Evolutionary conservation across 2,888 invertebrate genomes (phyloP), one percentile per base, ranked within the genome.

Genomic region (Leucoma salicis): DNA sequence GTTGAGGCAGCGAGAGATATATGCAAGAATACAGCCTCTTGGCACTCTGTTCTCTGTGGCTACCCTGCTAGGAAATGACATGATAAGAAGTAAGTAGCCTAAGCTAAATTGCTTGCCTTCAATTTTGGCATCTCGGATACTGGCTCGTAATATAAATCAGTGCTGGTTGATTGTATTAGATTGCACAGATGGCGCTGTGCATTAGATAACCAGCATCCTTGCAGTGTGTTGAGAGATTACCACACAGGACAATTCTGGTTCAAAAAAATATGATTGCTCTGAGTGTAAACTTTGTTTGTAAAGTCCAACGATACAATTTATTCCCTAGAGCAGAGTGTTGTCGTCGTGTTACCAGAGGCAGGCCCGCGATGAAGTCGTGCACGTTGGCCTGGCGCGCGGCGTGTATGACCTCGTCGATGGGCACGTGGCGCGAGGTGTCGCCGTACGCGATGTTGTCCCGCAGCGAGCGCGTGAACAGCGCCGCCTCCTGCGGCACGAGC

Each of bases 371-470:
- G 67, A 96, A 96, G 35, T 80, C 81, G 70, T 96, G 96, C 57
- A 96, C 95, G 61, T 96, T 95, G 1, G 96, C 94, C 67, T 92
- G 91, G 54, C 92, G 91, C 2, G 95, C 94, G 0, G 94, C 94
- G 24, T 86, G 85, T 1, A 95, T 92, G 44, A 96, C 90, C 70
- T 95, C 95, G 3, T 91, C 90, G 86, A 93, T 91, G 11, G 91
- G 64, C 18, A 94, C 92, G 3, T 74, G 69, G 0, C 93, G 83
- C 16, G 80, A 76, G 69, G 93, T 94, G 73, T 95, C 95, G 0
- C 97, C 97, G 75, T 97, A 97, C 0, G 95, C 94, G 66, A 97
- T 97, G 78, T 97, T 97, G 63, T 97, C 95, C 0, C 92, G 91
- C 36, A 97, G 93, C 39, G 93, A 93, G 42, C 94, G 90, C 66